These are phyloP conservation scores for Solea solea DNA, from an alignment of 2,113 vertebrate species.

Conservation along the genomic window DNA sequence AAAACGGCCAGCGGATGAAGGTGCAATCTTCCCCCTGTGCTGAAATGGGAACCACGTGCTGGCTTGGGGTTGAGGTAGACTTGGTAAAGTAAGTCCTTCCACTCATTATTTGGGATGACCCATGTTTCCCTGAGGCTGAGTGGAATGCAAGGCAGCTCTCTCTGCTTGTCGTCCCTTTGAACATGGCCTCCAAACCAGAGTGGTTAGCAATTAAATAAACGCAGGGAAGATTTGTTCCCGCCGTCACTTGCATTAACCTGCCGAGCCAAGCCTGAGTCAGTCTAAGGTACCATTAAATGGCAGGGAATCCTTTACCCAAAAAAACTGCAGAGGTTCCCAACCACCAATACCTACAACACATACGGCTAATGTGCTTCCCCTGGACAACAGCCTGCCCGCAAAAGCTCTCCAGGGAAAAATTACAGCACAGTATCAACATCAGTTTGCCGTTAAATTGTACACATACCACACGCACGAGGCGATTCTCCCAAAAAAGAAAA, in stretches of 20 bases:
- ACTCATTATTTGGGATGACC: conserved; percentile 75
- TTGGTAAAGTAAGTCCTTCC: conserved; percentile 74
- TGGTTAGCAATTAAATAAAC: conserved; percentile 76
- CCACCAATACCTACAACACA: conserved; percentile 62
- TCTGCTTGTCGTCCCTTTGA: conserved; percentile 55
- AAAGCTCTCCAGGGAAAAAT: conserved; percentile 57
- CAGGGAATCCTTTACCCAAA: conserved; percentile 64
- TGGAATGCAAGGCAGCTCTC: conserved; percentile 43
- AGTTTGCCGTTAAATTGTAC: conserved; percentile 57
- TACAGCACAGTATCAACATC: conserved; percentile 53
- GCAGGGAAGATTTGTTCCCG: conserved; percentile 70
- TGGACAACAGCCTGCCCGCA: conserved; percentile 38
- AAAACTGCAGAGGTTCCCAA: conserved; percentile 61
- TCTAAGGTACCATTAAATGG: conserved; percentile 63
- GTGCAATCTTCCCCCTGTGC: conserved; percentile 55
- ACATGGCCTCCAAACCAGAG: conserved; percentile 60
- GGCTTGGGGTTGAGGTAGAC: conserved; percentile 38
- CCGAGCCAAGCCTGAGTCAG: conserved; percentile 50
- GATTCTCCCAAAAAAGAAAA: not conserved
- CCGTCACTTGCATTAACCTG: conserved; percentile 68
- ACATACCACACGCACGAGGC: conserved; percentile 50
- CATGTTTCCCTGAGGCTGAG: conserved; percentile 49
- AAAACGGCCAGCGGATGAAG: conserved; percentile 69
- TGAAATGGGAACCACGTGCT: conserved; percentile 74
- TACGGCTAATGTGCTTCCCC: conserved; percentile 55